These are phyloP conservation scores for Chondrilla cf. caribensis DNA, from an alignment of 37 sponge, comb jelly and placozoan species.

Conservation along the genomic window DNA sequence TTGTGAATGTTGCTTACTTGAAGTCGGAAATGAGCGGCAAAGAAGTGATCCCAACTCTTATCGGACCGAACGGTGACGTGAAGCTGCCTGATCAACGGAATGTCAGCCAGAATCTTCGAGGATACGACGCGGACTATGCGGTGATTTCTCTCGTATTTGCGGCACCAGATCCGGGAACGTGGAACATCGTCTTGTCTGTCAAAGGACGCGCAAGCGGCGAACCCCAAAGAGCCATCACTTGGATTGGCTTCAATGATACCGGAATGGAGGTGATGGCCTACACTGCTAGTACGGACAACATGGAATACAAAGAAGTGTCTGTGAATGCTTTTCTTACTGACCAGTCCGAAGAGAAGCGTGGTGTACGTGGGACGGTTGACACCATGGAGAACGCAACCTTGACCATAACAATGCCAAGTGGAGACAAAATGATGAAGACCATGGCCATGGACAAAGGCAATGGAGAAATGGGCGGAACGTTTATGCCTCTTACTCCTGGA, in stretches of 20 bases:
- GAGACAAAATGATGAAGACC: neutral
- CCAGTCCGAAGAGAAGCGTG: neutral
- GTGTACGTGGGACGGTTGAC: neutral
- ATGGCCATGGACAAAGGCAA: neutral
- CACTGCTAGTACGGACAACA: neutral
- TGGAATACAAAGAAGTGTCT: neutral
- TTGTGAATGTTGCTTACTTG: neutral
- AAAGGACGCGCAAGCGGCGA: neutral
- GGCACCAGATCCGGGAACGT: neutral
- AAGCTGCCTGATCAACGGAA: too few species aligned
- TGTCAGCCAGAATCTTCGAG: neutral
- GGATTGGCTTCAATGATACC: neutral
- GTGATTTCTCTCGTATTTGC: neutral
- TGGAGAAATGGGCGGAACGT: neutral
- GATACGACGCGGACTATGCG: neutral
- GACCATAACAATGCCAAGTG: neutral
- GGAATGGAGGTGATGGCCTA: neutral
- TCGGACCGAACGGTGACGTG: neutral
- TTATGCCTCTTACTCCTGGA: neutral
- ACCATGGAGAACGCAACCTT: neutral
- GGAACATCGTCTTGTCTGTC: neutral
- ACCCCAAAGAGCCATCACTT: neutral
- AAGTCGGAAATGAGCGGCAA: neutral
- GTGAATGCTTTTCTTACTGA: neutral
- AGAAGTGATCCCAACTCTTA: neutral